Base-by-base conservation (phyloP, 2,888 invertebrate species). In the Drosophila kambysellisi region DNA sequence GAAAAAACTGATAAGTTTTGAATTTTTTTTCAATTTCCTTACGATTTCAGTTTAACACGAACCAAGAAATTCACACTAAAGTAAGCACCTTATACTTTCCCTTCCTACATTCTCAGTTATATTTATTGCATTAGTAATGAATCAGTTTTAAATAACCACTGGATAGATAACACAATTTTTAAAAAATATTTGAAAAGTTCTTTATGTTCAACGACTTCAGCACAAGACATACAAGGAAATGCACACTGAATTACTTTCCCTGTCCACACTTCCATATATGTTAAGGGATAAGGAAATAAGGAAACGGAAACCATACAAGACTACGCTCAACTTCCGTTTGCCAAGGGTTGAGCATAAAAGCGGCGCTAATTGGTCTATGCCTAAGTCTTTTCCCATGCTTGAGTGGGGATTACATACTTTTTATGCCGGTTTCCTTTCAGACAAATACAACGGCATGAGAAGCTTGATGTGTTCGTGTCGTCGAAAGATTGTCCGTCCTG, bases 391-490 rank as follows among this genome's bases (percentile, higher is more conserved):
- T 43, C 51, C 17, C 39, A 56, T 29, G 59, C 53, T 37, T 41
- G 43, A 43, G 39, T 30, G 20, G 7, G 70, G 66, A 74, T 65
- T 79, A 90, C 91, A 91, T 89, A 93, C 93, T 91, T 93, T 92
- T 92, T 93, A 83, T 92, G 93, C 76, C 93, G 91, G 81, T 92
- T 92, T 88, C 93, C 92, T 90, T 92, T 93, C 88, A 93, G 93
- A 90, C 93, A 93, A 87, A 93, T 92, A 91, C 93, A 93, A 81
- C 92, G 92, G 85, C 93, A 93, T 69, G 93, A 93, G 91, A 93
- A 93, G 91, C 93, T 92, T 78, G 93, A 92, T 86, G 92, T 90
- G 76, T 92, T 93, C 69, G 92, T 92, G 71, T 91, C 92, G 87
- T 90, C 92, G 56, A 91, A 81, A 54, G 93, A 93, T 79, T 91